phyloP scores from a whole-genome alignment of 2,113 vertebrate genomes.

The Uria aalge region DNA sequence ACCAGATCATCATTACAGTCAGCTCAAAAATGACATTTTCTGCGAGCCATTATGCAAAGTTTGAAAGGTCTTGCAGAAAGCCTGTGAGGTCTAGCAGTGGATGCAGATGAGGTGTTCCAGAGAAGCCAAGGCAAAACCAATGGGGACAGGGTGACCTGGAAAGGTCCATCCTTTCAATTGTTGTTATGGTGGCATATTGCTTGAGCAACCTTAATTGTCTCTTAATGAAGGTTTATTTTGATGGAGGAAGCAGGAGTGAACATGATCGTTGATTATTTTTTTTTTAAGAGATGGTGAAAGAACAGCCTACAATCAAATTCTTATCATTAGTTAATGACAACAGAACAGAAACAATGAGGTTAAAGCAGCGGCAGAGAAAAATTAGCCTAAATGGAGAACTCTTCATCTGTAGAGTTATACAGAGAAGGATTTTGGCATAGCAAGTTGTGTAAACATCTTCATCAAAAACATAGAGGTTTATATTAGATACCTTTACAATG shows the following conservation, averaged over 20 bases:
- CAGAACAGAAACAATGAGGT: not conserved
- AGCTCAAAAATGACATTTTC: not conserved
- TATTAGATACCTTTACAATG: not conserved
- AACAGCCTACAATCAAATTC: not conserved
- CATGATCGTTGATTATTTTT: not conserved
- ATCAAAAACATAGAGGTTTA: not conserved
- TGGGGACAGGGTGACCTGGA: not conserved
- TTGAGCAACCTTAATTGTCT: not conserved
- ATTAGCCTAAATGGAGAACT: not conserved
- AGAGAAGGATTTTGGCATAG: not conserved
- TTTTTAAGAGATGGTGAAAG: not conserved
- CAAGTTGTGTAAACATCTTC: not conserved
- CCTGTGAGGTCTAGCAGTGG: not conserved
- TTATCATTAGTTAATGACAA: not conserved
- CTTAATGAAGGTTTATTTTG: not conserved
- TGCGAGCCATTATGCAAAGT: not conserved
- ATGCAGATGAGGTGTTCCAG: not conserved
- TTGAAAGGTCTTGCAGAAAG: not conserved
- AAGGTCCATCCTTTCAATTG: not conserved
- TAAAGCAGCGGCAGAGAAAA: not conserved
- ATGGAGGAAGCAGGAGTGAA: not conserved
- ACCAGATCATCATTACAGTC: not conserved
- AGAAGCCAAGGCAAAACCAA: not conserved
- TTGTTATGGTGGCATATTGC: not conserved
- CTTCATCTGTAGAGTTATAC: not conserved